Evolutionary conservation across 2,888 invertebrate genomes (phyloP).

Genomic region (Patella pellucida): DNA sequence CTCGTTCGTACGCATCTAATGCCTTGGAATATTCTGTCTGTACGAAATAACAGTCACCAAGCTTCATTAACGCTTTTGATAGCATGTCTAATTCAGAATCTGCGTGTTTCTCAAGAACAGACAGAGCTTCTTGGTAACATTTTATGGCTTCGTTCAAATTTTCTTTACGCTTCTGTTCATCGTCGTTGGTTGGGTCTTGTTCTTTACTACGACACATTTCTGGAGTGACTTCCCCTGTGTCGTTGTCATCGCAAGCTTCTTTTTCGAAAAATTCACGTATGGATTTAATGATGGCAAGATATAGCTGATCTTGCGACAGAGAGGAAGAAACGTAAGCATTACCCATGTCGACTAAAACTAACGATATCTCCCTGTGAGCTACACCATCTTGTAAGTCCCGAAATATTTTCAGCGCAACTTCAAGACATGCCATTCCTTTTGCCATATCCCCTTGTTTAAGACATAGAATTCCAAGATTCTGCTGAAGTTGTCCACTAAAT

Average conservation of each 20-base stretch:
- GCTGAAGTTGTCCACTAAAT: constrained; percentile 60
- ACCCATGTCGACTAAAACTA: constrained; percentile 64
- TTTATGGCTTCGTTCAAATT: constrained; percentile 64
- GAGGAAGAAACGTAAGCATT: constrained; percentile 64
- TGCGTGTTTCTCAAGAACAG: constrained; percentile 57
- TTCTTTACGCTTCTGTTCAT: constrained; percentile 34
- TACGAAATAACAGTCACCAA: constrained; percentile 68
- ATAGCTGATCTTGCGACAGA: constrained; percentile 59
- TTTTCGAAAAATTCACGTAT: constrained; percentile 64
- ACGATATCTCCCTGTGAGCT: constrained; percentile 59
- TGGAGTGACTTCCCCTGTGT: constrained; percentile 34
- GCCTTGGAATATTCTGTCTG: constrained; percentile 65
- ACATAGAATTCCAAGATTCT: constrained; percentile 63
- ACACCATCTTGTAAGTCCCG: constrained; percentile 58
- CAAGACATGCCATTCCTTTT: constrained; percentile 60
- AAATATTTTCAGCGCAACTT: constrained; percentile 61
- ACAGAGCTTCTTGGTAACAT: constrained; percentile 64
- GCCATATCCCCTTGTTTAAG: constrained; percentile 62
- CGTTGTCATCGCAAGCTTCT: constrained; percentile 53
- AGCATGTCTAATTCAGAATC: constrained; percentile 55
- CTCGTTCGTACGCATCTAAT: constrained; percentile 64
- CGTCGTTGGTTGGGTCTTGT: constrained; percentile 45
- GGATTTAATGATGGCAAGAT: constrained; percentile 61
- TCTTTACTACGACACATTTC: constrained; percentile 28
- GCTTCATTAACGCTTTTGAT: constrained; percentile 60